A percentile compares a stretch with the other conserved stretches of the same genome.
Evolutionary conservation across 1,140 invertebrate genomes (phyloP).

Genomic region (Condylostylus longicornis): DNA sequence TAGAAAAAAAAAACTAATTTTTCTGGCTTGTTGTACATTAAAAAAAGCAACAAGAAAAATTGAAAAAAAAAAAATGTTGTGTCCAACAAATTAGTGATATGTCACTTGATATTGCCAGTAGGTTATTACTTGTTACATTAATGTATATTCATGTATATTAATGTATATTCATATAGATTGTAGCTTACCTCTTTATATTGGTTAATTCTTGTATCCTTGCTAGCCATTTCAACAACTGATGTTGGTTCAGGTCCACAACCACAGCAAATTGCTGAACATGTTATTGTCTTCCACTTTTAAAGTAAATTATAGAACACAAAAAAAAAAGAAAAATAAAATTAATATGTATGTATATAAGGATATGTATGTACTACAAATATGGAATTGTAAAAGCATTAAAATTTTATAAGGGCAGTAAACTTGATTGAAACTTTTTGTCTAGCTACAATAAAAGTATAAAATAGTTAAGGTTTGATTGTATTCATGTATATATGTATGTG

Average conservation of each 20-base stretch:
- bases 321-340: too few relatives aligned
- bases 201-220: slow-evolving; percentile 38
- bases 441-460: too few relatives aligned
- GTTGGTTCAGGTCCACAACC: slow-evolving; percentile 49
- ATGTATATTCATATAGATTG: background rate
- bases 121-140: background rate
- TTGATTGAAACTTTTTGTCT: too few relatives aligned
- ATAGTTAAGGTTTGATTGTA: too few relatives aligned
- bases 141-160: background rate
- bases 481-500: too few relatives aligned
- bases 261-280: slow-evolving; percentile 66
- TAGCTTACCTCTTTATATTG: slow-evolving; percentile 37
- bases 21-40: too few relatives aligned
- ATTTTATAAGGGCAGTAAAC: too few relatives aligned
- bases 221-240: slow-evolving; percentile 47
- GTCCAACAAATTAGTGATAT: background rate
- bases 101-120: background rate
- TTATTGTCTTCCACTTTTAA: slow-evolving; percentile 74
- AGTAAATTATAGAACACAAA: background rate
- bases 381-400: too few relatives aligned
- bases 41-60: too few relatives aligned
- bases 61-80: background rate
- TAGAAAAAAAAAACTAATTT: too few relatives aligned
- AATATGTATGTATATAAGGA: too few relatives aligned
- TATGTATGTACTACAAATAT: too few relatives aligned